Evolutionary conservation across 2,797 vertebrate genomes (phyloP).

Genomic region (Halcyon badia): DNA sequence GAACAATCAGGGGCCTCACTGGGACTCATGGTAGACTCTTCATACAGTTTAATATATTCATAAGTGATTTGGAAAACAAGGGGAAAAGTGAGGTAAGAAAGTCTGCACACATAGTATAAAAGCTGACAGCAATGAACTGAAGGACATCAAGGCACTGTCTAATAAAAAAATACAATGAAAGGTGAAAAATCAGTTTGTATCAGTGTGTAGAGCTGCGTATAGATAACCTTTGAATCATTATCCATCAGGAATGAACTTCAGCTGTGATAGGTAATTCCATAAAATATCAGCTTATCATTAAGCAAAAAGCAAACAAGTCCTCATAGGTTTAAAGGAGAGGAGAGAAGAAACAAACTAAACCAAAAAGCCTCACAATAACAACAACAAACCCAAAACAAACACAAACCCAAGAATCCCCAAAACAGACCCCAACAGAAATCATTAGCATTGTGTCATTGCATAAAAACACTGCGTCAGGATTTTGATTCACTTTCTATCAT

Average conservation of each 20-base stretch:
- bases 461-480: background rate
- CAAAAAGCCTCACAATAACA: background rate
- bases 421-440: background rate
- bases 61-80: background rate
- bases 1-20: background rate
- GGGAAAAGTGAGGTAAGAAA: background rate
- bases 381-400: background rate
- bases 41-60: background rate
- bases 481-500: background rate
- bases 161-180: background rate
- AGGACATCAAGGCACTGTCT: background rate
- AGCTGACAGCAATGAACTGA: background rate
- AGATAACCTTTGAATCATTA: background rate
- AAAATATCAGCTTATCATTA: background rate
- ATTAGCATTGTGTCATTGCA: background rate
- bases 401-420: background rate
- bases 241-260: background rate
- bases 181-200: background rate
- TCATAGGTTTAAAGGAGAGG: background rate
- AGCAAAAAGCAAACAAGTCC: background rate
- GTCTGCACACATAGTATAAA: background rate
- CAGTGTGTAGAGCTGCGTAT: background rate
- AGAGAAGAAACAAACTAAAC: too few relatives aligned
- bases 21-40: background rate
- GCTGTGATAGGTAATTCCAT: background rate